Conservation (phyloP, 1,140 invertebrate species). For the Thaumetopoea pityocampa region DNA sequence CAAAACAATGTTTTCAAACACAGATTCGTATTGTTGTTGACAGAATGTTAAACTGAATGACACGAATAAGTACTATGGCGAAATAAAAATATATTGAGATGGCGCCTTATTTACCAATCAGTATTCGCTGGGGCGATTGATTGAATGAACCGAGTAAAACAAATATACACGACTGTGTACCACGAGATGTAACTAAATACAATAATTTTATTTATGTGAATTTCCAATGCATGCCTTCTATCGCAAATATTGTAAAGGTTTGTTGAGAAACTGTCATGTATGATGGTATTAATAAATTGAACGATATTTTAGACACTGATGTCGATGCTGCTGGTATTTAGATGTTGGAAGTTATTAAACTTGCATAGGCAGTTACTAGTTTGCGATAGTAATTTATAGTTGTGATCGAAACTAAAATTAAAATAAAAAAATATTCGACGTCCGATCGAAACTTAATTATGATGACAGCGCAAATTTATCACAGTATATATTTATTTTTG, state of each 20-base stretch:
- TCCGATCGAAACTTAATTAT: slow-evolving; percentile 4
- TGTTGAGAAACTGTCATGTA: not conserved
- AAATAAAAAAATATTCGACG: slow-evolving; percentile 18
- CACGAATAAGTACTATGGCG: slow-evolving; percentile 16
- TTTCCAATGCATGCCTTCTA: not conserved
- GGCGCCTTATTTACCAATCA: slow-evolving; percentile 41
- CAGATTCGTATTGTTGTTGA: slow-evolving; percentile 23
- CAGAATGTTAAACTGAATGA: slow-evolving; percentile 31
- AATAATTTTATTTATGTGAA: not conserved
- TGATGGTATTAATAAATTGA: not conserved
- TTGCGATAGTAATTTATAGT: slow-evolving; percentile 50
- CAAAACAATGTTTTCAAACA: slow-evolving; percentile 10
- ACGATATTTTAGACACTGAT: not conserved
- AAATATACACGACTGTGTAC: slow-evolving; percentile 23
- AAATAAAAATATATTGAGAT: slow-evolving; percentile 9
- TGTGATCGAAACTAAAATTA: slow-evolving; percentile 37
- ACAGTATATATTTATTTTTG: no score
- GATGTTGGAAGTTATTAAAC: slow-evolving; percentile 37
- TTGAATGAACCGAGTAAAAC: slow-evolving; percentile 37
- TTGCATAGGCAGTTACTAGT: slow-evolving; percentile 34
- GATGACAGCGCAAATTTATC: no score
- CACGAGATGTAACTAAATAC: not conserved
- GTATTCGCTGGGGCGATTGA: slow-evolving; percentile 38
- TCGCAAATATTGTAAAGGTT: not conserved
- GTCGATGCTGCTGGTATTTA: slow-evolving; percentile 9